Evolutionary conservation across 2,888 invertebrate genomes (phyloP), one percentile per base, ranked within the genome.

Genomic region (Clunio marinus): DNA sequence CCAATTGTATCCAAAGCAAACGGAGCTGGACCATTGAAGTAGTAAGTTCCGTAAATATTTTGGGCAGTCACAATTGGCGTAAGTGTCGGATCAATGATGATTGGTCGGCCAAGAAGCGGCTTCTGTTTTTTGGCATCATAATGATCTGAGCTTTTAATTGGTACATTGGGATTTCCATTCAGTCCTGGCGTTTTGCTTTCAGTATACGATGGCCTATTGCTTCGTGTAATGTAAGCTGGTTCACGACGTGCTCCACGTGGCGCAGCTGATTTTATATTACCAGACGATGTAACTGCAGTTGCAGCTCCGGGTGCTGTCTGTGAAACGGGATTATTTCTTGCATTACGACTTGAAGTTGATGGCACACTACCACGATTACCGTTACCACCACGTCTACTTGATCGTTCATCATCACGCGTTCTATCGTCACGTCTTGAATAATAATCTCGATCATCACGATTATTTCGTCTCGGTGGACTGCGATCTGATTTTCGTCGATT

Each of bases 1-100:
- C 37, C 63, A 2, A 81, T 71, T 57, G 78, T 75, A 72, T 79
- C 78, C 76, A 79, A 75, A 74, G 77, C 77, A 70, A 78, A 74
- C 69, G 77, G 74, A 66, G 78, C 77, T 69, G 78, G 75, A 57
- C 78, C 75, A 70, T 76, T 77, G 72, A 77, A 79, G 70, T 79
- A 79, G 70, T 78, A 78, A 22, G 79, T 79, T 71, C 79, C 79
- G 17, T 35, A 60, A 60, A 45, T 37, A 20, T 63, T 46, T 4
- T 37, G 37, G 22, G 20, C 51, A 17, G 51, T 51, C 63, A 63
- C 46, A 17, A 46, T 15, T 15, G 63, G 63, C n/a, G 60, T 25
- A 13, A 45, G n/a, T 1, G 60, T n/a, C n/a, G n/a, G n/a, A 22
- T 63, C 62, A 15, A 62, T 62, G n/a, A 62, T 41, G 4, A 63